Base-by-base conservation (phyloP, 2,888 invertebrate genomes). In the Hyles lineata region DNA sequence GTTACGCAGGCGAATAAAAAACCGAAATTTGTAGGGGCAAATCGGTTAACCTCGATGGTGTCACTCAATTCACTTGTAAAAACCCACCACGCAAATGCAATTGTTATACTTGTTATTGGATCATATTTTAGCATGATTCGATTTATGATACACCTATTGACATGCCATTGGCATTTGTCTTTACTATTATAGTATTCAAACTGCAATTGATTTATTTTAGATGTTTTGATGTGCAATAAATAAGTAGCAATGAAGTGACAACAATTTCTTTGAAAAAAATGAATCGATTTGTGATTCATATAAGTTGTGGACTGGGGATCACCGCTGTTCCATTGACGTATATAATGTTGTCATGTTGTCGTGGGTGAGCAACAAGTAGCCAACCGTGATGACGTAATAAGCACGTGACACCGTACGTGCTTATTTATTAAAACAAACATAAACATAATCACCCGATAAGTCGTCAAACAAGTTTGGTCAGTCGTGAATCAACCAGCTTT, bases 11-110 rank as follows among this genome's bases (percentile, higher is more conserved):
- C 80, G 79, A 80, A 86, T 83, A 79, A 80, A 85, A 71, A 71
- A 81, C 81, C 80, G 77, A 87, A 89, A 85, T 84, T 82, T 82
- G 76, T 72, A 71, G 77, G 89, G 89, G 90, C 84, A 91, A 89
- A 82, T 79, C 83, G 85, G 84, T 89, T 90, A 90, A 85, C 88
- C 77, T 77, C 67, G 80, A 78, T 76, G 77, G 74, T 81, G 79
- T 82, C 78, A 84, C 85, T 83, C 79, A 81, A 83, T 86, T 79
- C 78, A 78, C 82, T 82, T 74, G 63, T 71, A 62, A 75, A 76
- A 67, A 32, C 50, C 5, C 23, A 15, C 23, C 67, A 50, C 15
- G 67, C 62, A 77, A 80, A 78, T 78, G 55, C 77, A 52, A 78
- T 78, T 78, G 58, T 77, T 76, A 73, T 63, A 70, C n/a, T 7